phyloP scores from a whole-genome alignment of 2,888 invertebrate species.

The Synergus gifuensis region DNA sequence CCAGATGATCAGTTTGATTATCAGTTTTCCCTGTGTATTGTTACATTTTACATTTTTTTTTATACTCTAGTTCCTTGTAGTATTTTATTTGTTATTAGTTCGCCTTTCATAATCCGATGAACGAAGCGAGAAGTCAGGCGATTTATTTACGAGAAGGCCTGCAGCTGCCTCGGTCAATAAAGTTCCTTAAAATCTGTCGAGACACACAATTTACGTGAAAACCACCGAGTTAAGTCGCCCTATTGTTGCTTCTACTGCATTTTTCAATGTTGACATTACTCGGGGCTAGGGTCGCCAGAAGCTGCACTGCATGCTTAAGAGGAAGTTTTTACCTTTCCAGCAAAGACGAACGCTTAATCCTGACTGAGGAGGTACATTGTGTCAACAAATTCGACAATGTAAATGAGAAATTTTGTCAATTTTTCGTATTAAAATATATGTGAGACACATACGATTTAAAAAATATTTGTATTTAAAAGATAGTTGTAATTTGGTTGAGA shows the following conservation, averaged over 20 bases:
- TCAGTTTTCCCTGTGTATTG: too few species aligned
- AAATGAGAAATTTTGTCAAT: neutral
- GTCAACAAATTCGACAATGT: slow-evolving; percentile 2
- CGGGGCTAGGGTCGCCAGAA: slow-evolving; percentile 3
- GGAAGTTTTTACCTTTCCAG: slow-evolving; percentile 18
- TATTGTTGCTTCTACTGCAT: slow-evolving; percentile 37
- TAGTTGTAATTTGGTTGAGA: too few species aligned
- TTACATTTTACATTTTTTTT: too few species aligned
- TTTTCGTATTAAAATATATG: too few species aligned
- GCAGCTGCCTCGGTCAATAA: slow-evolving; percentile 31
- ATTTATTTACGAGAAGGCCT: slow-evolving; percentile 36
- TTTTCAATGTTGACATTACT: slow-evolving; percentile 42
- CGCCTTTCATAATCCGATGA: neutral
- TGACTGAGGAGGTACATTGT: neutral
- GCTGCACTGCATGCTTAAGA: slow-evolving; percentile 15
- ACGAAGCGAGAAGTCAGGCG: slow-evolving; percentile 18
- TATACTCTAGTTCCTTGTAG: neutral
- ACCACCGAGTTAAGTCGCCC: slow-evolving; percentile 20
- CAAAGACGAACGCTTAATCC: slow-evolving; percentile 23
- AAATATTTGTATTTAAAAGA: too few species aligned
- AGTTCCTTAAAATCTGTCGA: slow-evolving; percentile 46
- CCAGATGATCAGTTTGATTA: neutral
- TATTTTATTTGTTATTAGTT: neutral
- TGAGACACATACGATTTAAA: too few species aligned
- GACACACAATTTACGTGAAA: slow-evolving; percentile 49